phyloP scores from a whole-genome alignment of 2,113 vertebrate genomes.

The Bubo scandiacus region DNA sequence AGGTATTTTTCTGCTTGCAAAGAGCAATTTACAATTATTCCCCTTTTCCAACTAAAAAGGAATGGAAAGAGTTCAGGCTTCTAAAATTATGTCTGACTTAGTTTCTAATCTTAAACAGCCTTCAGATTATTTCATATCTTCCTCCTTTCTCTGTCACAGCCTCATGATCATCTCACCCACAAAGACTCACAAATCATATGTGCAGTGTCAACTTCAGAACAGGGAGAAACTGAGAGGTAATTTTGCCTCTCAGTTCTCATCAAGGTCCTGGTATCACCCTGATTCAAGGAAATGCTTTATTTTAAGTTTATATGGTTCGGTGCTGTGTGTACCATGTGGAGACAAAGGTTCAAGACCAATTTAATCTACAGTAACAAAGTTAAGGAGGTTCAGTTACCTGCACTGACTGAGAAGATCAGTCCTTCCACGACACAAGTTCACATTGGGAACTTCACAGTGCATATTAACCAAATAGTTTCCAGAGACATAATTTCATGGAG shows the following conservation, averaged over 20 bases:
- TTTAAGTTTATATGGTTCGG: background rate
- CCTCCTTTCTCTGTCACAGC: background rate
- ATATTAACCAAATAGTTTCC: slow-evolving; percentile 31
- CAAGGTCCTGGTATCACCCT: background rate
- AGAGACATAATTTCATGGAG: background rate
- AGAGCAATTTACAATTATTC: background rate
- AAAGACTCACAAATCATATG: background rate
- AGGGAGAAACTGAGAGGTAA: background rate
- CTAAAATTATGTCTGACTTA: background rate
- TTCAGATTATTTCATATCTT: background rate
- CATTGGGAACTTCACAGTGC: background rate
- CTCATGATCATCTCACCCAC: background rate
- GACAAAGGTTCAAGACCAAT: background rate
- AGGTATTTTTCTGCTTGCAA: background rate
- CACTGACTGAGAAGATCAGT: background rate
- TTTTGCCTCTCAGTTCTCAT: background rate
- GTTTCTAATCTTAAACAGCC: background rate
- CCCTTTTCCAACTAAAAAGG: background rate
- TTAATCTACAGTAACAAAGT: background rate
- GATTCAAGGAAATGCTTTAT: background rate
- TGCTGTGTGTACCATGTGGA: background rate
- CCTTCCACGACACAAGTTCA: background rate
- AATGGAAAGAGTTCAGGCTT: background rate
- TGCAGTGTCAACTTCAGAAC: background rate
- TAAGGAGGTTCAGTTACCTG: background rate